These are phyloP conservation scores for Pholis gunnellus DNA, from an alignment of 2,113 vertebrate species.

Conservation along the genomic window DNA sequence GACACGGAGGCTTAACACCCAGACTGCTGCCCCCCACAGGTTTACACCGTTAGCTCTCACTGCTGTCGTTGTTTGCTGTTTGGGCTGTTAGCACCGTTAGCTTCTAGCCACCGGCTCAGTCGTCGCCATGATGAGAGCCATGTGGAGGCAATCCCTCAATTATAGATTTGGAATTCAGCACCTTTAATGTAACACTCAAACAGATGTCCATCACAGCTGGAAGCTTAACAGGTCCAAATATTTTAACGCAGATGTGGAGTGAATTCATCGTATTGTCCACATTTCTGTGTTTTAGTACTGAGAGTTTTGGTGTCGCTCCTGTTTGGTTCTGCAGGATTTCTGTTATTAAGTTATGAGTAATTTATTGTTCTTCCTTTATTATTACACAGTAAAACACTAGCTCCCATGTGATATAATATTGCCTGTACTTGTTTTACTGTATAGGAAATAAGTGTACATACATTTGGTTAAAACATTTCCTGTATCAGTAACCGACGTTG, in stretches of 20 bases:
- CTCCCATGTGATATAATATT: not conserved
- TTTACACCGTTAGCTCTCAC: too few species aligned
- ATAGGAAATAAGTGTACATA: not conserved
- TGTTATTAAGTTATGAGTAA: conserved; percentile 1
- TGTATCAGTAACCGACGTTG: not conserved
- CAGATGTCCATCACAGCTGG: conserved; percentile 50
- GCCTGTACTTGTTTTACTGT: not conserved
- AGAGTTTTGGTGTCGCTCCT: too few species aligned
- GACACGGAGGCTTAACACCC: too few species aligned
- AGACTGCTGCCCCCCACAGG: too few species aligned
- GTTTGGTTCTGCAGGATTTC: not conserved
- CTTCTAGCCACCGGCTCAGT: not conserved
- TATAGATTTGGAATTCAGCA: not conserved
- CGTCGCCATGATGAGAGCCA: not conserved
- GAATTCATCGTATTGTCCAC: not conserved
- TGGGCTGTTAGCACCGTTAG: not conserved
- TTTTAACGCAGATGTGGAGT: conserved; percentile 8
- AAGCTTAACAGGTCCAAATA: conserved; percentile 27
- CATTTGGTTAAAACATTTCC: not conserved
- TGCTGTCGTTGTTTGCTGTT: not conserved
- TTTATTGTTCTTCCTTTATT: conserved; percentile 1
- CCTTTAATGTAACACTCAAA: conserved; percentile 10
- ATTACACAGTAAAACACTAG: conserved; percentile 5
- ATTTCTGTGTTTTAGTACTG: conserved; percentile 3
- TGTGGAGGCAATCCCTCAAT: not conserved